Evolutionary conservation across 2,797 vertebrate genomes (phyloP).

Genomic region (Cyprinella venusta): DNA sequence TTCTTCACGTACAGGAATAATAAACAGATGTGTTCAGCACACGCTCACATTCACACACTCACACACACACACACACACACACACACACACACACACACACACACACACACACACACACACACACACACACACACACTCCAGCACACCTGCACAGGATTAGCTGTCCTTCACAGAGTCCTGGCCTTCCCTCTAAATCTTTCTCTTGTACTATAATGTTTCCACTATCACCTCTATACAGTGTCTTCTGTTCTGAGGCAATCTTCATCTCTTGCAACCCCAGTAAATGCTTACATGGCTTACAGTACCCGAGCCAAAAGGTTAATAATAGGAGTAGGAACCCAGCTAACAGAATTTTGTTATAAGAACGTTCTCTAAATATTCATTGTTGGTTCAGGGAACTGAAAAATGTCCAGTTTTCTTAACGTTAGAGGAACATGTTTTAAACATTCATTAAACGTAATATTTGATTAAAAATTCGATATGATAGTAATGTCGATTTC

Average conservation of each 20-base stretch:
- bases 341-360: too few relatives aligned
- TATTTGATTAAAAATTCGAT: too few relatives aligned
- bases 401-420: too few relatives aligned
- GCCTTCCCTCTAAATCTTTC: not conserved
- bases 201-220: slow-evolving; percentile 9
- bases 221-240: not conserved
- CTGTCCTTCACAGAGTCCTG: slow-evolving; percentile 30
- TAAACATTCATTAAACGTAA: too few relatives aligned
- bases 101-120: slow-evolving; percentile 7
- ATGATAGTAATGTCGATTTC: too few relatives aligned
- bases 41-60: slow-evolving; percentile 2
- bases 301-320: not conserved
- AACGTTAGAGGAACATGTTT: too few relatives aligned
- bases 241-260: not conserved
- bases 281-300: slow-evolving; percentile 2
- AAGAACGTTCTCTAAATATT: too few relatives aligned
- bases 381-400: too few relatives aligned
- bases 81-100: slow-evolving; percentile 5
- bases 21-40: slow-evolving; percentile 33
- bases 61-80: not conserved
- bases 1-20: slow-evolving; percentile 29
- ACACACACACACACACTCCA: slow-evolving; percentile 20
- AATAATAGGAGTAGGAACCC: not conserved
- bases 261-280: not conserved
- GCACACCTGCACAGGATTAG: slow-evolving; percentile 60